Evolutionary conservation across 2,888 invertebrate genomes (phyloP).

Genomic region (Drosophila colorata): DNA sequence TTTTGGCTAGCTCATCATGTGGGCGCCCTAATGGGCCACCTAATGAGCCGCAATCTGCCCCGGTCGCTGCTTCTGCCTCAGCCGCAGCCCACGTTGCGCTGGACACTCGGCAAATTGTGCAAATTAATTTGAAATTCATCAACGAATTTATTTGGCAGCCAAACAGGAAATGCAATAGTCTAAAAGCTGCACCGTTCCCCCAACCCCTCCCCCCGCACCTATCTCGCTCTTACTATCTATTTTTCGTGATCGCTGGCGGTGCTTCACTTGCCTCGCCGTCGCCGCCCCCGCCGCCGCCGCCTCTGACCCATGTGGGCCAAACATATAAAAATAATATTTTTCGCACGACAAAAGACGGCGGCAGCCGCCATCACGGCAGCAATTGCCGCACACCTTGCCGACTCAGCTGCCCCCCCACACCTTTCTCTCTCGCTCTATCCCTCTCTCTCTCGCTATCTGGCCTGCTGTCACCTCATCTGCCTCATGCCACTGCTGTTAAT

Average conservation of each 20-base stretch:
- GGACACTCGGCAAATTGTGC: slow-evolving; percentile 62
- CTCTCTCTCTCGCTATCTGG: not conserved
- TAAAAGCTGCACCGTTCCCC: not conserved
- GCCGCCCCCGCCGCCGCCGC: not conserved
- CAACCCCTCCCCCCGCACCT: too few relatives aligned
- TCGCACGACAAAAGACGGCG: slow-evolving; percentile 58
- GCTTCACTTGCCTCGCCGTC: slow-evolving; percentile 26
- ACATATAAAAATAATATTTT: slow-evolving; percentile 57
- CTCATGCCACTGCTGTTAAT: slow-evolving; percentile 27
- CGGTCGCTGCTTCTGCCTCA: not conserved
- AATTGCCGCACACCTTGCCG: slow-evolving; percentile 49
- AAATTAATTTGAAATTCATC: slow-evolving; percentile 75
- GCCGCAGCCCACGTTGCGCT: not conserved
- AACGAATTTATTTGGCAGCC: slow-evolving; percentile 61
- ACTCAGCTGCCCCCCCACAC: not conserved
- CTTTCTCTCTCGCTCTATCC: not conserved
- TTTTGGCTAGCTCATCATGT: slow-evolving; percentile 45
- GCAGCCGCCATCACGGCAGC: slow-evolving; percentile 24
- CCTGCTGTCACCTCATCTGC: slow-evolving; percentile 23
- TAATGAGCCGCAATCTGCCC: slow-evolving; percentile 50
- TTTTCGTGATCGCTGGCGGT: slow-evolving; percentile 48
- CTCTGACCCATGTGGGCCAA: slow-evolving; percentile 59
- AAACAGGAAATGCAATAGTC: slow-evolving; percentile 70
- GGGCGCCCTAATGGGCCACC: slow-evolving; percentile 70
- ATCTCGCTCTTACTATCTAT: not conserved